Percentiles rank a stretch among this genome's conserved stretches.
Evolutionary conservation across 1,140 invertebrate species (phyloP).

Genomic region (Microplitis demolitor): DNA sequence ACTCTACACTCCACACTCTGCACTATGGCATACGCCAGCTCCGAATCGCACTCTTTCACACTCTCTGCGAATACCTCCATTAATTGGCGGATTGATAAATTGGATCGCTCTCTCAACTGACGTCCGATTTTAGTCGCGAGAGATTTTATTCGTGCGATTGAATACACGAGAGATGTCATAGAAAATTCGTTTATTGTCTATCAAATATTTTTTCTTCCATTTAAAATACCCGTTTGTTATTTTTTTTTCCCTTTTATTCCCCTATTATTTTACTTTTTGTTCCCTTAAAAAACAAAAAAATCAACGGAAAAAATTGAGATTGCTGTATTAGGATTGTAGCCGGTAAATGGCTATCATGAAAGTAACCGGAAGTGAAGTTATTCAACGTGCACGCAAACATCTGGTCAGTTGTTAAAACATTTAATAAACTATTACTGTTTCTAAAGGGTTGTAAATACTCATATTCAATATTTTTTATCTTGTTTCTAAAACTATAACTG

Average conservation of each 20-base stretch:
- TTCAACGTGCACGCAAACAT: slow-evolving; percentile 33
- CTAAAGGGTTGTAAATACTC: too few species aligned
- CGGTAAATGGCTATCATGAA: too few species aligned
- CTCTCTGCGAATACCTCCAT: slow-evolving; percentile 15
- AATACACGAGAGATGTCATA: background rate
- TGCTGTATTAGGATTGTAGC: background rate
- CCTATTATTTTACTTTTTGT: background rate
- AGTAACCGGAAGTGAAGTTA: slow-evolving; percentile 9
- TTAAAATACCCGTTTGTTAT: background rate
- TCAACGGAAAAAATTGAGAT: background rate
- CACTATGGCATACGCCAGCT: background rate
- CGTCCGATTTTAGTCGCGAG: background rate
- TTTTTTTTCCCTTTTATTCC: background rate
- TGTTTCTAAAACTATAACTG: too few species aligned
- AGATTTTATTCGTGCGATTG: background rate
- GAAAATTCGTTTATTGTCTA: slow-evolving; percentile 8
- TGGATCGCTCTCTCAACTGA: slow-evolving; percentile 22
- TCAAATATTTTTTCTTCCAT: background rate
- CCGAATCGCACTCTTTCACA: background rate
- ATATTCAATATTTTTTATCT: too few species aligned
- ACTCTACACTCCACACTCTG: too few species aligned
- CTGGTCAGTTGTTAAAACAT: slow-evolving; percentile 24
- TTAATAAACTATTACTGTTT: too few species aligned
- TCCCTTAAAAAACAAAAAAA: too few species aligned
- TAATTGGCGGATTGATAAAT: slow-evolving; percentile 28